Percentiles rank a stretch among this genome's conserved stretches.
phyloP scores from a whole-genome alignment of 2,113 vertebrate genomes.

The Chaetura pelagica region DNA sequence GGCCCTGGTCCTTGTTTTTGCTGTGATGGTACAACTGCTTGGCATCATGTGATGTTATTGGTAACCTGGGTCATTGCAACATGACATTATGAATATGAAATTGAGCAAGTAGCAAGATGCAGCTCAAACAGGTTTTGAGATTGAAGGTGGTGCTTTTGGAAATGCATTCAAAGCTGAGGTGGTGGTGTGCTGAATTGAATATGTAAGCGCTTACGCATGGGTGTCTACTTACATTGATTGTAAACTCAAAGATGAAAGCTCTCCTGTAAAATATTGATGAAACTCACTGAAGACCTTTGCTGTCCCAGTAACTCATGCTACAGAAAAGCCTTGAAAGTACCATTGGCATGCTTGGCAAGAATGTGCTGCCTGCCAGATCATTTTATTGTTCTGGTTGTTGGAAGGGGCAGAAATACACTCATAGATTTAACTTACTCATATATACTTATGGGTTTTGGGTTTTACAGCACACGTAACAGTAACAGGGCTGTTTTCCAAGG shows the following conservation, averaged over 20 bases:
- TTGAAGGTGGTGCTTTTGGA: neutral
- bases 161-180: neutral
- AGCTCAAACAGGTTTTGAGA: neutral
- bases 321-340: neutral
- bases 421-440: neutral
- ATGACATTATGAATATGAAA: neutral
- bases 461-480: neutral
- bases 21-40: neutral
- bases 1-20: neutral
- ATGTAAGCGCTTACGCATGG: neutral
- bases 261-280: neutral
- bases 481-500: constrained; percentile 48
- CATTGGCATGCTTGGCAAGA: rapidly evolving
- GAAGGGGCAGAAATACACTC: neutral
- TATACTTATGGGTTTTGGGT: neutral
- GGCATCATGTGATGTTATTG: neutral
- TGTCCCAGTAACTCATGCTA: neutral
- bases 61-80: neutral
- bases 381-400: neutral
- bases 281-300: neutral
- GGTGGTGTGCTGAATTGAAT: neutral
- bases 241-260: neutral
- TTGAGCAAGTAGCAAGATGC: neutral
- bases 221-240: neutral
- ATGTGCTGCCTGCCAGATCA: neutral